Conservation (phyloP, 2,888 invertebrate genomes). For the Eupeodes luniger region DNA sequence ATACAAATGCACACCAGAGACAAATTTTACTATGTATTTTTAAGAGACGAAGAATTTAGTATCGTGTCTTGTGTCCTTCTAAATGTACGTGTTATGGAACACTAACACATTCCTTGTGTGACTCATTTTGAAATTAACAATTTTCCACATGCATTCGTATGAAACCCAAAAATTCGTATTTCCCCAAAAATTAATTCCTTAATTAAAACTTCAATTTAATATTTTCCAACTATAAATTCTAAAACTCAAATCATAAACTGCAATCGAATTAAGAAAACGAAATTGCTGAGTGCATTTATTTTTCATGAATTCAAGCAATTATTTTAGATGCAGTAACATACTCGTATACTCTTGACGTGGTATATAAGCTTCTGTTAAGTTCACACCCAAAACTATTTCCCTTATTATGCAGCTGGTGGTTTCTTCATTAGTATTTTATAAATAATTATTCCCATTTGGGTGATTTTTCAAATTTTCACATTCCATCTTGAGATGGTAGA, state of each 20-base stretch:
- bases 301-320: constrained; percentile 29
- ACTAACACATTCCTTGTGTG: no score
- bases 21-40: no score
- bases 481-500: constrained; percentile 44
- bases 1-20: no score
- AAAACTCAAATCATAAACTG: constrained; percentile 23
- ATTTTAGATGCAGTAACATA: constrained; percentile 7
- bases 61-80: no score
- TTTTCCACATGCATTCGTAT: no score
- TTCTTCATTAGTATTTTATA: constrained; percentile 68
- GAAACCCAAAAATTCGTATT: no score
- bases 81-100: no score
- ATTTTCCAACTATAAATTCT: neutral
- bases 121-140: no score
- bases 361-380: neutral
- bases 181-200: neutral
- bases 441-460: constrained; percentile 69
- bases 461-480: constrained; percentile 72
- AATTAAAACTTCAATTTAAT: constrained; percentile 19
- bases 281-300: constrained; percentile 9
- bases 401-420: constrained; percentile 33
- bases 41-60: no score
- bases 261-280: constrained; percentile 17
- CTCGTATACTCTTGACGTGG: neutral
- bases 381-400: neutral